A percentile compares a stretch with the other conserved stretches of the same genome.
These are phyloP conservation scores for Chaenodraco wilsoni DNA, from an alignment of 2,797 vertebrate species.

Conservation along the genomic window DNA sequence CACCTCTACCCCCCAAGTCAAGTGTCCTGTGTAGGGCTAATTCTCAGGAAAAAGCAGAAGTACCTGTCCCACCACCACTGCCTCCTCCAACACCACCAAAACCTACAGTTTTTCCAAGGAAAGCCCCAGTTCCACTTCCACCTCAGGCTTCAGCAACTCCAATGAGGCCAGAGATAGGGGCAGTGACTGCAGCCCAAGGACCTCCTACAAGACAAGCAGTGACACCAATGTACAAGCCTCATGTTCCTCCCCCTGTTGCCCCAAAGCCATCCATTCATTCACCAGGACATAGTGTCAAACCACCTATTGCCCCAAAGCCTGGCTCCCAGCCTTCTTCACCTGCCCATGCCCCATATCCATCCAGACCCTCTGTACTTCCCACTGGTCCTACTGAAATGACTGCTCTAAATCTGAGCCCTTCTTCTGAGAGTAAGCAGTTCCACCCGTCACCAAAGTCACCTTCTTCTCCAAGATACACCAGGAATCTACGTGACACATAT, in stretches of 20 bases:
- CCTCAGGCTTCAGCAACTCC: slow-evolving; percentile 74
- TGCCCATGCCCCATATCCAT: slow-evolving; percentile 73
- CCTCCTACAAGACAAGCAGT: slow-evolving; percentile 72
- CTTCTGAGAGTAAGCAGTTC: slow-evolving; percentile 87
- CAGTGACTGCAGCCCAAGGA: slow-evolving; percentile 69
- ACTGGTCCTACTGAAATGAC: slow-evolving; percentile 79
- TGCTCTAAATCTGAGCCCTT: slow-evolving; percentile 90
- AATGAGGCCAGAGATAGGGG: slow-evolving; percentile 68
- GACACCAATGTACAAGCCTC: slow-evolving; percentile 83
- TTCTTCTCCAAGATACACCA: slow-evolving; percentile 88
- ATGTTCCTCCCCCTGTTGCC: slow-evolving; percentile 93
- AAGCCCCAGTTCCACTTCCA: slow-evolving; percentile 83
- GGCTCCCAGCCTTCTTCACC: slow-evolving; percentile 79
- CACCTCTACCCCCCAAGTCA: slow-evolving; percentile 89
- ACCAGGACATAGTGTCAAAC: slow-evolving; percentile 86
- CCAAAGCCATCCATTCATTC: slow-evolving; percentile 93
- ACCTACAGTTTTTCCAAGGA: slow-evolving; percentile 91
- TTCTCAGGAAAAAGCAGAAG: slow-evolving; percentile 89
- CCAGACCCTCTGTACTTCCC: slow-evolving; percentile 85
- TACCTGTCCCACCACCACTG: slow-evolving; percentile 84
- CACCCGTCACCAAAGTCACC: slow-evolving; percentile 93
- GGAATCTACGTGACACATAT: slow-evolving; percentile 92
- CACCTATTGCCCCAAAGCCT: slow-evolving; percentile 94
- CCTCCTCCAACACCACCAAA: slow-evolving; percentile 93
- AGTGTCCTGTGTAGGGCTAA: slow-evolving; percentile 84